Conservation (phyloP, 2,113 vertebrate species). For the Odobenus rosmarus region DNA sequence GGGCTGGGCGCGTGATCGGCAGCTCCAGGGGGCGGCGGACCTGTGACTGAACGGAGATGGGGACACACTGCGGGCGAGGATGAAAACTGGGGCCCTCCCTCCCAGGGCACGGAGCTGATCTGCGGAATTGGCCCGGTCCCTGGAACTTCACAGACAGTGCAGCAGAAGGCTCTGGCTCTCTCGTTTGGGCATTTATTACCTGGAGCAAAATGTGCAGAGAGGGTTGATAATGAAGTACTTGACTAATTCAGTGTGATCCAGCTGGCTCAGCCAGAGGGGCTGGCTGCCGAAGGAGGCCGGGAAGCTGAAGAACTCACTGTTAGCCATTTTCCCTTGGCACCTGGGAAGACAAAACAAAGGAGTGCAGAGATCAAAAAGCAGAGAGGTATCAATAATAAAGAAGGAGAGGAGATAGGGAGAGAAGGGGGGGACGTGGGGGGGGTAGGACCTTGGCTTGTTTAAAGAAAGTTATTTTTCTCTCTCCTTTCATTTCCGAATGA, state of each 20-base stretch:
- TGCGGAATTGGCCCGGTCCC: constrained; percentile 86
- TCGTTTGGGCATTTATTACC: constrained; percentile 91
- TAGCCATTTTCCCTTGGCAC: constrained; percentile 87
- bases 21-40: constrained; percentile 88
- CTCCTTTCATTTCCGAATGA: constrained; percentile 68
- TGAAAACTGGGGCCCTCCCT: constrained; percentile 84
- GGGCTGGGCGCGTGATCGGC: constrained; percentile 84
- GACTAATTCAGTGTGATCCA: constrained; percentile 95
- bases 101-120: constrained; percentile 83
- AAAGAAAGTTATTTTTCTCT: constrained; percentile 54
- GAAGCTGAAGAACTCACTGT: constrained; percentile 87
- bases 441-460: not conserved
- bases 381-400: constrained; percentile 83
- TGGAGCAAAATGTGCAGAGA: constrained; percentile 93
- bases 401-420: not conserved
- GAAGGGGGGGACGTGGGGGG: not conserved
- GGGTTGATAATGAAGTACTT: constrained; percentile 93
- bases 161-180: constrained; percentile 91
- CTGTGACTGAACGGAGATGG: constrained; percentile 86
- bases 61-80: constrained; percentile 86
- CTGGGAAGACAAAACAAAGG: constrained; percentile 90
- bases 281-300: constrained; percentile 83
- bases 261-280: constrained; percentile 96
- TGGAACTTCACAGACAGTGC: constrained; percentile 91
- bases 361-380: constrained; percentile 86